These are phyloP conservation scores for Ophiodon elongatus DNA, from an alignment of 2,113 vertebrate genomes.

Conservation along the genomic window DNA sequence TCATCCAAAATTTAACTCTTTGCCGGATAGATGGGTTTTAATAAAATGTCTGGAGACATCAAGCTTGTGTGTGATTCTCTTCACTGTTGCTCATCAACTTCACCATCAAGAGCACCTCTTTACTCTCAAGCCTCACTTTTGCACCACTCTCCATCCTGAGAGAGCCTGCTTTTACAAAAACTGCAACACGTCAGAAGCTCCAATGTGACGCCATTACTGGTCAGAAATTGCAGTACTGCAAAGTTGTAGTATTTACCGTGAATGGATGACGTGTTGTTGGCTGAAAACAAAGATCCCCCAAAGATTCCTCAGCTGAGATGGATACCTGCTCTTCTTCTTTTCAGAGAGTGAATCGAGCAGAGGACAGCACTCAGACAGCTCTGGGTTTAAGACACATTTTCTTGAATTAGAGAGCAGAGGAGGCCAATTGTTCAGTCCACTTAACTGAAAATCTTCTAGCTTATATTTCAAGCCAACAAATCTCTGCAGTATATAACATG, in stretches of 20 bases:
- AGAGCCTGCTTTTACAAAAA: background rate
- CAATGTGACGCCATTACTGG: background rate
- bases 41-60: background rate
- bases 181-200: background rate
- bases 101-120: conserved; percentile 31
- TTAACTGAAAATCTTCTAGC: background rate
- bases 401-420: conserved; percentile 19
- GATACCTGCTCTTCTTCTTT: conserved; percentile 19
- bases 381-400: conserved; percentile 2
- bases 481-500: background rate
- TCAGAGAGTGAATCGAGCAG: background rate
- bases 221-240: background rate
- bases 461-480: conserved; percentile 7
- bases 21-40: background rate
- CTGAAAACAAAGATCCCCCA: background rate
- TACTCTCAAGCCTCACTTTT: conserved; percentile 40
- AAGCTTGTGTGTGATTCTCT: background rate
- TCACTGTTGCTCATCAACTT: conserved; percentile 15
- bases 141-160: background rate
- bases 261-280: background rate
- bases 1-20: background rate
- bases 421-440: background rate
- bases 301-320: background rate
- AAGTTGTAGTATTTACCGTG: no score
- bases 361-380: background rate